A percentile compares a stretch with the other conserved stretches of the same genome.
phyloP scores from a whole-genome alignment of 2,888 invertebrate species.

The Zonitis immaculata region DNA sequence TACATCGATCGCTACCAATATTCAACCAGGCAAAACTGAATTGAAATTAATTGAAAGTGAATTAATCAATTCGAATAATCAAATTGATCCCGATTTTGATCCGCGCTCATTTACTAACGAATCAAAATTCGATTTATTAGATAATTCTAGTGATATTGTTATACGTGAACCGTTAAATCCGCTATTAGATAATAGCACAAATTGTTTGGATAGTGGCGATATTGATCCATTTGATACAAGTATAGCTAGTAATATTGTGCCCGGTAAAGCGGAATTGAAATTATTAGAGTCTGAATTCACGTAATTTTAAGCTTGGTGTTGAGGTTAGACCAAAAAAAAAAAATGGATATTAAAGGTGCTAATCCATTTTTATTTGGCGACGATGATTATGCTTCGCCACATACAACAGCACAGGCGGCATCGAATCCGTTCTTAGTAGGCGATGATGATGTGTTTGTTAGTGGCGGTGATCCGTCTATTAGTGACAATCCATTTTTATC shows the following conservation, averaged over 20 bases:
- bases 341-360: conserved; percentile 52
- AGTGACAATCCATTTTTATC: conserved; percentile 69
- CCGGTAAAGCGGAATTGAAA: conserved; percentile 73
- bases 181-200: conserved; percentile 30
- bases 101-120: conserved; percentile 48
- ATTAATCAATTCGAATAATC: conserved; percentile 53
- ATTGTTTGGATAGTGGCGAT: conserved; percentile 49
- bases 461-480: conserved; percentile 31
- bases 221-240: conserved; percentile 83
- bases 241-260: conserved; percentile 67
- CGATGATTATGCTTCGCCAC: conserved; percentile 56
- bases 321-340: neutral
- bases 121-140: conserved; percentile 33
- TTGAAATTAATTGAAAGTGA: conserved; percentile 72
- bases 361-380: conserved; percentile 78
- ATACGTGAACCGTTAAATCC: conserved; percentile 46
- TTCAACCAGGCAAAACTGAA: conserved; percentile 74
- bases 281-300: conserved; percentile 72
- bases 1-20: conserved; percentile 74
- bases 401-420: conserved; percentile 52
- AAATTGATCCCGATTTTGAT: conserved; percentile 51
- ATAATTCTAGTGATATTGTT: conserved; percentile 36
- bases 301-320: conserved; percentile 25
- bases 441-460: conserved; percentile 40
- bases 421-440: conserved; percentile 68